These are phyloP conservation scores for Pomatorhinus ruficollis DNA, from an alignment of 2,113 vertebrate genomes.

Conservation along the genomic window DNA sequence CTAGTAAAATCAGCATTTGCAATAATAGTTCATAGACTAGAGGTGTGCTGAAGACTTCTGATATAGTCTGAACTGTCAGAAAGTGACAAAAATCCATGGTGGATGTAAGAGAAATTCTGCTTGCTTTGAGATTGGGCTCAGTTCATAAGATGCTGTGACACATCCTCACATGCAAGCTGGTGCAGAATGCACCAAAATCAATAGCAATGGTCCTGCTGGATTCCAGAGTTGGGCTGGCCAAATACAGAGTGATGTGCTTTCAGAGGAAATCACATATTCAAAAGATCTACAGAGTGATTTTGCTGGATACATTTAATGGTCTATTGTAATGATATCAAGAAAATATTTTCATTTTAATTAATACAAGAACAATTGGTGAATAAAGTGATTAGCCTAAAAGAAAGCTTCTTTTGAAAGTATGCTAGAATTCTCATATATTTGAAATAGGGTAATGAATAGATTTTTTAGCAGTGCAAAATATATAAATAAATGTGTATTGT, in stretches of 20 bases:
- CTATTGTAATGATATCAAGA: not conserved
- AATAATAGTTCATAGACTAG: not conserved
- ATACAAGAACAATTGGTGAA: not conserved
- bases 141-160: not conserved
- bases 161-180: not conserved
- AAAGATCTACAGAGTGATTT: not conserved
- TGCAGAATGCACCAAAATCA: not conserved
- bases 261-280: not conserved
- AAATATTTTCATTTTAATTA: not conserved
- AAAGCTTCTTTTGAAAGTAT: not conserved
- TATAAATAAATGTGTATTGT: not conserved
- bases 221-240: not conserved
- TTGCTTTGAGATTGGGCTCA: not conserved
- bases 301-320: not conserved
- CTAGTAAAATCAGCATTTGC: not conserved
- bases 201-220: not conserved
- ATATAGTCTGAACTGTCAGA: not conserved
- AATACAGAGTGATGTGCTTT: not conserved
- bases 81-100: not conserved
- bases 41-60: not conserved
- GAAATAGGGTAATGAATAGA: not conserved
- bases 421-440: not conserved
- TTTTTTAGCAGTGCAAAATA: not conserved
- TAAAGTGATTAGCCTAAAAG: not conserved
- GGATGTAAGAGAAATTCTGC: not conserved